Conservation (phyloP, 2,113 vertebrate genomes). For the Carlito syrichta region DNA sequence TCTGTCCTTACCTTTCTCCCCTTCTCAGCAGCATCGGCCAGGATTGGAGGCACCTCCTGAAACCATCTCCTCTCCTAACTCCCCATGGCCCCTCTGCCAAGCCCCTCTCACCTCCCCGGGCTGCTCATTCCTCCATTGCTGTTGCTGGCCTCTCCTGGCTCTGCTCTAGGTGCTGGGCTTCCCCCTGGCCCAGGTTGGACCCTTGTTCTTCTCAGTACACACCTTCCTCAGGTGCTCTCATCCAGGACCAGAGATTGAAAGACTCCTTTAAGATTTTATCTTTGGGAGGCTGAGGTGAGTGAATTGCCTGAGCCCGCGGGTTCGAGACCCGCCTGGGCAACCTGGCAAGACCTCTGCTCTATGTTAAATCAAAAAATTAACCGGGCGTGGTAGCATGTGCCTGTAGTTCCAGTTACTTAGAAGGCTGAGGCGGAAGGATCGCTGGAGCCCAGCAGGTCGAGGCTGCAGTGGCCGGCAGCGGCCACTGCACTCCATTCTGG, state of each 20-base stretch:
- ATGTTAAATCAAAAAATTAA: too few relatives aligned
- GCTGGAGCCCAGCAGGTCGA: too few relatives aligned
- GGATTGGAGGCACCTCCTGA: background rate
- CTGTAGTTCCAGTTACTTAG: too few relatives aligned
- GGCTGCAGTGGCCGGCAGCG: too few relatives aligned
- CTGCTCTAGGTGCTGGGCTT: background rate
- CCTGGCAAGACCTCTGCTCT: too few relatives aligned
- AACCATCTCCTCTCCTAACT: background rate
- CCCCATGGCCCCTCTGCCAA: background rate
- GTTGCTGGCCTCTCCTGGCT: background rate
- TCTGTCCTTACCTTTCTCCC: background rate
- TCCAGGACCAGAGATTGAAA: background rate
- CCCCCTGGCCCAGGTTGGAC: background rate
- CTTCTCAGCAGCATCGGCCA: background rate
- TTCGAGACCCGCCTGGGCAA: too few relatives aligned
- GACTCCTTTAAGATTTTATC: background rate
- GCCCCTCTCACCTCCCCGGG: rapidly evolving
- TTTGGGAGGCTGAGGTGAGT: too few relatives aligned
- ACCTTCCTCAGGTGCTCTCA: background rate
- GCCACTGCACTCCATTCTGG: too few relatives aligned
- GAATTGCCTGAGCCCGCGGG: too few relatives aligned
- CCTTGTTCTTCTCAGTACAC: background rate
- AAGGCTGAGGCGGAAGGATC: too few relatives aligned
- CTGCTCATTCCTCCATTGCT: too few relatives aligned
- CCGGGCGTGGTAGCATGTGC: too few relatives aligned